These are phyloP conservation scores for Drosophila suboccidentalis DNA, from an alignment of 2,888 invertebrate species.

Conservation along the genomic window DNA sequence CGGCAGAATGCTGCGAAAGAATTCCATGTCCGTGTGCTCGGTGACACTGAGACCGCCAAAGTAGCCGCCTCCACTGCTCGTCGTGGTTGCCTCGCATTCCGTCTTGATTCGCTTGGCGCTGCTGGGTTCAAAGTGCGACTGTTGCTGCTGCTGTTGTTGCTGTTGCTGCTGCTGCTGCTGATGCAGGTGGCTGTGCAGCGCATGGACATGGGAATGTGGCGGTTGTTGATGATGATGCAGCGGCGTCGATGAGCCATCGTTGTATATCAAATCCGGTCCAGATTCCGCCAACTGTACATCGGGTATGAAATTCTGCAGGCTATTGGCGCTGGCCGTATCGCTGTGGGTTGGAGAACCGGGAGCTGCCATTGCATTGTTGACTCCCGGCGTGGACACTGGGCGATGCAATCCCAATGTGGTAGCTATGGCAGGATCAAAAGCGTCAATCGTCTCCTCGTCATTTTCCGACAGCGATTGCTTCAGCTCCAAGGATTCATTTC, in stretches of 20 bases:
- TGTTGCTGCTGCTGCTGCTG: constrained; percentile 37
- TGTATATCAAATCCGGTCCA: constrained; percentile 65
- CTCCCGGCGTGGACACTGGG: constrained; percentile 16
- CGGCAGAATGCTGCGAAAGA: constrained; percentile 87
- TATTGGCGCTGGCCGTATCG: constrained; percentile 83
- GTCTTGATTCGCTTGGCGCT: constrained; percentile 81
- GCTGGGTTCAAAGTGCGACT: constrained; percentile 51
- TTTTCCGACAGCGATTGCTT: constrained; percentile 84
- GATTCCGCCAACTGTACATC: constrained; percentile 81
- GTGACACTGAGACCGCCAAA: constrained; percentile 61
- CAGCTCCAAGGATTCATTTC: constrained; percentile 66
- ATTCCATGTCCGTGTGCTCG: constrained; percentile 85
- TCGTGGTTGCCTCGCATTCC: constrained; percentile 77
- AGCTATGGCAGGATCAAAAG: constrained; percentile 79
- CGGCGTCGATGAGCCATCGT: constrained; percentile 55
- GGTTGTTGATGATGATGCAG: constrained; percentile 52
- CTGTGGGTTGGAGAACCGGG: constrained; percentile 76
- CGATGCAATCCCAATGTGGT: constrained; percentile 61
- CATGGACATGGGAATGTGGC: constrained; percentile 51
- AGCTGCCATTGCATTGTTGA: constrained; percentile 22
- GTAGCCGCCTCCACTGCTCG: constrained; percentile 52
- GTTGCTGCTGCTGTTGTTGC: constrained; percentile 41
- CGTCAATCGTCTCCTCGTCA: constrained; percentile 84
- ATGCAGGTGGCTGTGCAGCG: constrained; percentile 51
- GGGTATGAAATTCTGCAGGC: constrained; percentile 83